Percentiles rank a stretch among this genome's conserved stretches.
Evolutionary conservation across 2,888 invertebrate species (phyloP).

Genomic region (Hydraecia micacea): DNA sequence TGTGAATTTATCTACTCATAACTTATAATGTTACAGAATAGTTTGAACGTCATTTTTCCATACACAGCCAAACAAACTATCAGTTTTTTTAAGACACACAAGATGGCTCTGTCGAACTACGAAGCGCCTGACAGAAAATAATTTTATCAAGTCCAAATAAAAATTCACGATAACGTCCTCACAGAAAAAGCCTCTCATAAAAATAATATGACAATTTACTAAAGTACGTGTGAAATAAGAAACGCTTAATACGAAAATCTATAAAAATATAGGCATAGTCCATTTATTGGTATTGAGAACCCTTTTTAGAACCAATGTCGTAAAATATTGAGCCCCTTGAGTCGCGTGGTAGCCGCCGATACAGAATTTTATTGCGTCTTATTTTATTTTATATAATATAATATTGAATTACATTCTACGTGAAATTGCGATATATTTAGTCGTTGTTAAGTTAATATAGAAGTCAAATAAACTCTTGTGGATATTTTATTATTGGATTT

Average conservation of each 20-base stretch:
- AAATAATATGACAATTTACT: conserved; percentile 49
- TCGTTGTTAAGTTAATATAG: conserved; percentile 15
- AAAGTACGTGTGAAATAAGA: conserved; percentile 62
- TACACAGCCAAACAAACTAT: not conserved
- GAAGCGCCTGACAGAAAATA: not conserved
- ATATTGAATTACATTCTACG: conserved; percentile 78
- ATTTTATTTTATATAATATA: conserved; percentile 75
- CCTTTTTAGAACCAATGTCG: conserved; percentile 76
- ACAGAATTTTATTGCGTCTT: conserved; percentile 83
- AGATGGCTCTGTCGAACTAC: conserved; percentile 24
- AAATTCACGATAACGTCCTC: conserved; percentile 31
- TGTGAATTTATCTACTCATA: not conserved
- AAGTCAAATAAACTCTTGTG: conserved; percentile 1
- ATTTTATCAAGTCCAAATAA: conserved; percentile 12
- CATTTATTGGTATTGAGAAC: conserved; percentile 69
- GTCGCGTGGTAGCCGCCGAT: conserved; percentile 81
- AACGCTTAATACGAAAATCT: conserved; percentile 61
- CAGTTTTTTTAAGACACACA: not conserved
- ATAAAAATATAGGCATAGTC: conserved; percentile 62
- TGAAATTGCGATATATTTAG: conserved; percentile 50
- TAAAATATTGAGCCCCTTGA: conserved; percentile 77
- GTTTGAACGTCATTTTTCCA: not conserved
- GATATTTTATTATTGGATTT: not conserved
- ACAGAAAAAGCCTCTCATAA: conserved; percentile 38
- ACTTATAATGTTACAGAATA: not conserved